These are phyloP conservation scores for Scaptomyza reducta DNA, from an alignment of 2,888 invertebrate genomes.

Conservation along the genomic window DNA sequence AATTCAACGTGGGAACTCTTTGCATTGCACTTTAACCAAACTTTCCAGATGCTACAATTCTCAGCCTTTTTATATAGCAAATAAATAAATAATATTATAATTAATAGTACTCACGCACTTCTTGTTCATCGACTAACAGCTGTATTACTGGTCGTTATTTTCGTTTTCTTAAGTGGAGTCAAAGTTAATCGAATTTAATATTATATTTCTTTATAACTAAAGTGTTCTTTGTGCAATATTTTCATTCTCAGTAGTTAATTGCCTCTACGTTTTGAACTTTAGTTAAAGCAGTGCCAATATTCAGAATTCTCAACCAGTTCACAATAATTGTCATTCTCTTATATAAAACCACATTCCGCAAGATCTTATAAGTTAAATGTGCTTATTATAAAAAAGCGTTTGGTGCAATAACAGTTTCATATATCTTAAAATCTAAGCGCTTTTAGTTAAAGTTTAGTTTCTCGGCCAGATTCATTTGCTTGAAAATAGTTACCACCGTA, in stretches of 20 bases:
- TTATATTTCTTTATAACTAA: too few relatives aligned
- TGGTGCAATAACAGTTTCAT: neutral
- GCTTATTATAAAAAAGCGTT: too few relatives aligned
- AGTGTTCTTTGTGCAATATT: too few relatives aligned
- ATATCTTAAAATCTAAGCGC: neutral
- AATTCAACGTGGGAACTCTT: neutral
- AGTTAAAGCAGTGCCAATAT: neutral
- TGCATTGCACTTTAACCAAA: neutral
- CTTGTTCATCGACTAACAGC: too few relatives aligned
- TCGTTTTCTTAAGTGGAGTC: too few relatives aligned
- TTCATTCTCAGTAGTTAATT: too few relatives aligned
- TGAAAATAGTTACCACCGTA: conserved; percentile 51
- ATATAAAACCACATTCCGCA: neutral
- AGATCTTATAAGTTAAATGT: neutral
- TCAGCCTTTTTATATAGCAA: conserved; percentile 15
- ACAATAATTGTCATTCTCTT: too few relatives aligned
- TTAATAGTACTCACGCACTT: too few relatives aligned
- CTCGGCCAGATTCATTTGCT: conserved; percentile 43
- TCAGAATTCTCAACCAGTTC: neutral
- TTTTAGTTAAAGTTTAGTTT: conserved; percentile 28
- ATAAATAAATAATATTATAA: too few relatives aligned
- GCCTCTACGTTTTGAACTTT: neutral
- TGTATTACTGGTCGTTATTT: too few relatives aligned
- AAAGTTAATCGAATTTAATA: too few relatives aligned
- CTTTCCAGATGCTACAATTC: conserved; percentile 31